Conservation (phyloP, 1,140 invertebrate genomes). For the Cherax destructor region DNA sequence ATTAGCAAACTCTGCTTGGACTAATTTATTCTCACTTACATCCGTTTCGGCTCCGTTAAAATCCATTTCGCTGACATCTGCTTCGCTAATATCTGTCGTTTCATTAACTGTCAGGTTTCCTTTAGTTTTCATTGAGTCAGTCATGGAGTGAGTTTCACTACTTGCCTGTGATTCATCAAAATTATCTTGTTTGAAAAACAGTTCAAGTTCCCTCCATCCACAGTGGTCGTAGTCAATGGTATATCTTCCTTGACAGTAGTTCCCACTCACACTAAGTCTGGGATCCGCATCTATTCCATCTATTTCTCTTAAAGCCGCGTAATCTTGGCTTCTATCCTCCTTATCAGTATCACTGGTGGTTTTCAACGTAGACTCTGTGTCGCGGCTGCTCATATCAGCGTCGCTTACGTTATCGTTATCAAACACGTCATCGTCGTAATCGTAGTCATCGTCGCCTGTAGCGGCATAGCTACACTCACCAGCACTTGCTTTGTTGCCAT, state of each 20-base stretch:
- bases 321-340: background rate
- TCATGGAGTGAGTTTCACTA: background rate
- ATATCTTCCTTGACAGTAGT: conserved; percentile 24
- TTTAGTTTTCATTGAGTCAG: background rate
- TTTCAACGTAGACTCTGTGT: conserved; percentile 55
- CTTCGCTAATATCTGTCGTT: background rate
- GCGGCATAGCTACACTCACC: background rate
- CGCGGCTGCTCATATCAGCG: conserved; percentile 48
- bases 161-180: background rate
- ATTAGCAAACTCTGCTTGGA: conserved; percentile 2
- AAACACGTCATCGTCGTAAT: background rate
- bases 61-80: conserved; percentile 33
- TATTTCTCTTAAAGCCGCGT: background rate
- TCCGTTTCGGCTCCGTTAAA: conserved; percentile 28
- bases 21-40: background rate
- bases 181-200: conserved; percentile 37
- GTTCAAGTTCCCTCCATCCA: conserved; percentile 42
- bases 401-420: conserved; percentile 8
- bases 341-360: conserved; percentile 26
- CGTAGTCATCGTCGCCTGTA: background rate
- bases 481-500: background rate
- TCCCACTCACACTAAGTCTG: conserved; percentile 15
- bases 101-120: background rate
- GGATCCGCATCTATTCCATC: background rate
- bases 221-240: conserved; percentile 22